Conservation (phyloP, 2,113 vertebrate genomes). For the Myiozetetes cayanensis region DNA sequence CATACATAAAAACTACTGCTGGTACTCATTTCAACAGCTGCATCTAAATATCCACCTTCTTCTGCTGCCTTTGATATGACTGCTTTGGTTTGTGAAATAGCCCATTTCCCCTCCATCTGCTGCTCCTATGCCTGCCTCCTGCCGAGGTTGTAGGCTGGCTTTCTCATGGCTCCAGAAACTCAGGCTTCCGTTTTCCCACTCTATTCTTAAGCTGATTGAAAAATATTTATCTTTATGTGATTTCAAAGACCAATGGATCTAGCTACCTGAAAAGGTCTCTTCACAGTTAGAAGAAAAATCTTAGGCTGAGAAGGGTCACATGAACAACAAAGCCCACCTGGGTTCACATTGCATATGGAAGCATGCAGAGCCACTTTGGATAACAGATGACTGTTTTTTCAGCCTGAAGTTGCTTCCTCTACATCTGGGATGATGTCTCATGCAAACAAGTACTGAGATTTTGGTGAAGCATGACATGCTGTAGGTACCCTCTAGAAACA, state of each 20-base stretch:
- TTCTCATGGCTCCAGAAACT: background rate
- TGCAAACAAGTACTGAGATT: background rate
- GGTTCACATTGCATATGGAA: background rate
- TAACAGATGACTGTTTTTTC: background rate
- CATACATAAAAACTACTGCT: background rate
- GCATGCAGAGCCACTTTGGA: background rate
- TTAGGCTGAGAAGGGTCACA: background rate
- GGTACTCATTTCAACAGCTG: background rate
- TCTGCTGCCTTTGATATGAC: background rate
- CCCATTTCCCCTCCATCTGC: background rate
- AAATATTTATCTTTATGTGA: background rate
- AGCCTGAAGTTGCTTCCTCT: background rate
- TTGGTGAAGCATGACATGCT: background rate
- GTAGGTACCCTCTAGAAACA: background rate
- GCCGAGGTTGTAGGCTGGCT: background rate
- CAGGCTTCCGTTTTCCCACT: background rate
- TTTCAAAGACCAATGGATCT: background rate
- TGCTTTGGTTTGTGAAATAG: background rate
- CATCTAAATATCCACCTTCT: background rate
- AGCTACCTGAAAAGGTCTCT: background rate
- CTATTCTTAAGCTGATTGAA: background rate
- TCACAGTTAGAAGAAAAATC: background rate
- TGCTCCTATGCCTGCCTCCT: background rate
- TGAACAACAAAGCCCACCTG: background rate
- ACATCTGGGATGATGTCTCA: background rate